phyloP scores from a whole-genome alignment of 2,113 vertebrate genomes.

The Alosa alosa region DNA sequence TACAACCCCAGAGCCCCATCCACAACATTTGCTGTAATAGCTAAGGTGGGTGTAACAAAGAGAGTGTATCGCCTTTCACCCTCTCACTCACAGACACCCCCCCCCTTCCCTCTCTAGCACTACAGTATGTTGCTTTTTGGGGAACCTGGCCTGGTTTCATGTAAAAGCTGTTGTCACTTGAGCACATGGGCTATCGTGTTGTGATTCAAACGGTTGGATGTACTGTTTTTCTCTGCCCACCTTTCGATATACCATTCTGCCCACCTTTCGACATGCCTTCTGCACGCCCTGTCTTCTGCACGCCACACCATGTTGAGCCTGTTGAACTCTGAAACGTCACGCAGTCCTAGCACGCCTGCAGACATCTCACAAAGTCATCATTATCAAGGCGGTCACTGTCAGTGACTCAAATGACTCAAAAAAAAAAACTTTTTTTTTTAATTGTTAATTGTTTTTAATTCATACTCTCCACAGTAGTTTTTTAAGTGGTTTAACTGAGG shows the following conservation, averaged over 20 bases:
- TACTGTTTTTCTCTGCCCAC: not conserved
- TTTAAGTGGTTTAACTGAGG: not conserved
- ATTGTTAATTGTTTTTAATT: not conserved
- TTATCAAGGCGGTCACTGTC: not conserved
- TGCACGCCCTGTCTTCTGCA: constrained; percentile 1
- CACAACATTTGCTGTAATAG: not conserved
- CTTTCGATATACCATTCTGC: constrained; percentile 1
- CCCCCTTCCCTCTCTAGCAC: no score
- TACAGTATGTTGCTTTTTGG: no score
- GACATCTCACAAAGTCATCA: not conserved
- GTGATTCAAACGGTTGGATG: not conserved
- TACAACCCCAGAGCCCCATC: not conserved
- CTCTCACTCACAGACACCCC: no score
- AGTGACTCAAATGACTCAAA: not conserved
- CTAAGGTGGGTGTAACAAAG: not conserved
- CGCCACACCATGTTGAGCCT: not conserved
- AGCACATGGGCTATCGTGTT: not conserved
- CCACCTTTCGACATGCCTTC: not conserved
- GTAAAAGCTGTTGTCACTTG: not conserved
- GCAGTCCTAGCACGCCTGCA: not conserved
- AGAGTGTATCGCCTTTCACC: no score
- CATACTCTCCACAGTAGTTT: not conserved
- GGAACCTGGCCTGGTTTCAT: no score
- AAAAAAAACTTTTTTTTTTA: not conserved
- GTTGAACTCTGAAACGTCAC: not conserved